Evolutionary conservation across 2,888 invertebrate species (phyloP).

Genomic region (Melanotus villosus): DNA sequence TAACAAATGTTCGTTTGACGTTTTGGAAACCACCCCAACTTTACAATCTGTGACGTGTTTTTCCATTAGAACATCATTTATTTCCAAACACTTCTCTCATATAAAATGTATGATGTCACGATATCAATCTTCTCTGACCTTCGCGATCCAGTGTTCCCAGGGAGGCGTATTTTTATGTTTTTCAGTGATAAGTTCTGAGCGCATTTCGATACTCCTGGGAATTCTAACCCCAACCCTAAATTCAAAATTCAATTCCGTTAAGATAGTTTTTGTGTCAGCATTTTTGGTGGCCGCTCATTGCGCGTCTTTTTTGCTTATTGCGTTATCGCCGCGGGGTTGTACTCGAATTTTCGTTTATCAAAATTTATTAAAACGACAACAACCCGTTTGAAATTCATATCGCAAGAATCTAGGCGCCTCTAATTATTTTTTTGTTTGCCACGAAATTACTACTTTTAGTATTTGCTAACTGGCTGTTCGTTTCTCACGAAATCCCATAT

Average conservation of each 20-base stretch:
- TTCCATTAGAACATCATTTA: slow-evolving; percentile 35
- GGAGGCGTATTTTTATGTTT: slow-evolving; percentile 61
- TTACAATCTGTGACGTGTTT: slow-evolving; percentile 29
- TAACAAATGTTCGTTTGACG: slow-evolving; percentile 29
- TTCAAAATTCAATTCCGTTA: slow-evolving; percentile 61
- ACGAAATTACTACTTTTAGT: slow-evolving; percentile 18
- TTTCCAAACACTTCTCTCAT: slow-evolving; percentile 35
- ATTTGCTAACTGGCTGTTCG: slow-evolving; percentile 23
- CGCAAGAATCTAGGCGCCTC: slow-evolving; percentile 1
- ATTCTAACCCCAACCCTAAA: slow-evolving; percentile 52
- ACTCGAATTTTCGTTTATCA: slow-evolving; percentile 26
- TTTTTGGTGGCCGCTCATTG: slow-evolving; percentile 46
- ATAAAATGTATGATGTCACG: slow-evolving; percentile 58
- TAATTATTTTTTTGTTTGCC: slow-evolving; percentile 25
- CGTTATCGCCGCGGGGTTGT: slow-evolving; percentile 8
- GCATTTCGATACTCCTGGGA: slow-evolving; percentile 57
- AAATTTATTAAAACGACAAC: not conserved
- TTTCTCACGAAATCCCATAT: slow-evolving; percentile 31
- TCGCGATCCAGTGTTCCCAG: slow-evolving; percentile 50
- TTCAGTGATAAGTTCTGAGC: slow-evolving; percentile 61
- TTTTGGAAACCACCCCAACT: slow-evolving; percentile 13
- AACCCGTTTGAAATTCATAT: not conserved
- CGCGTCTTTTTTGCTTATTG: slow-evolving; percentile 28
- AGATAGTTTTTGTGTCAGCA: slow-evolving; percentile 64
- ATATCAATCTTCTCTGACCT: slow-evolving; percentile 59